Conservation (phyloP, 2,113 vertebrate genomes). For the Shinisaurus crocodilurus region DNA sequence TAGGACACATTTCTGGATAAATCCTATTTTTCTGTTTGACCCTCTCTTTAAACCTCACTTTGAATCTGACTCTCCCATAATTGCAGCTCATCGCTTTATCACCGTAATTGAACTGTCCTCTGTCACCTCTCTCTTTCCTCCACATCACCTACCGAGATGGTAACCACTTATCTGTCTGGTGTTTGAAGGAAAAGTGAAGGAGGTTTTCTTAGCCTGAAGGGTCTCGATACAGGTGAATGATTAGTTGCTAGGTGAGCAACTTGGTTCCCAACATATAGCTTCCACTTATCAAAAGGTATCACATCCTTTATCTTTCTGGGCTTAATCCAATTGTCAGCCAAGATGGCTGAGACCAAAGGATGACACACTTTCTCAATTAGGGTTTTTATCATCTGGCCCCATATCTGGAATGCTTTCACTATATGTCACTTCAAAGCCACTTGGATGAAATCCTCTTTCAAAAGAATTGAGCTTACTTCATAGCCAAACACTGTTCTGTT, state of each 20-base stretch:
- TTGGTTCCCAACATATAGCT: conserved; percentile 21
- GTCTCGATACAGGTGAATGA: conserved; percentile 24
- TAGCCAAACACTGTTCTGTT: not conserved
- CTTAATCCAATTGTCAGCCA: conserved; percentile 12
- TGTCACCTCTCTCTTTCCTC: conserved; percentile 31
- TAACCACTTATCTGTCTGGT: conserved; percentile 19
- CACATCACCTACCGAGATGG: conserved; percentile 4
- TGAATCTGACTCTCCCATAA: conserved; percentile 31
- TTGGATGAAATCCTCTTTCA: not conserved
- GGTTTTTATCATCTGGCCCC: not conserved
- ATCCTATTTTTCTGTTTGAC: conserved; percentile 39
- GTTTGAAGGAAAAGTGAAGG: conserved; percentile 35
- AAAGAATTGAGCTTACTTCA: not conserved
- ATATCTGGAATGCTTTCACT: not conserved
- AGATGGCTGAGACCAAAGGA: not conserved
- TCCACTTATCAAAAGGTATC: conserved; percentile 30
- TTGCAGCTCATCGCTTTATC: conserved; percentile 39
- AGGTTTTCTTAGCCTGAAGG: conserved; percentile 36
- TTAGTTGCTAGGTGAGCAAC: conserved; percentile 35
- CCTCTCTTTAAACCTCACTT: conserved; percentile 34
- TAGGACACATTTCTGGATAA: conserved; percentile 32
- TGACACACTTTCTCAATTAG: not conserved
- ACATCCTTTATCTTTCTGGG: conserved; percentile 28
- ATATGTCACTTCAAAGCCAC: not conserved
- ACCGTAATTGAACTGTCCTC: conserved; percentile 35